Percentiles rank a stretch among this genome's conserved stretches.
These are phyloP conservation scores for Plebejus argus DNA, from an alignment of 2,888 invertebrate species.

Conservation along the genomic window DNA sequence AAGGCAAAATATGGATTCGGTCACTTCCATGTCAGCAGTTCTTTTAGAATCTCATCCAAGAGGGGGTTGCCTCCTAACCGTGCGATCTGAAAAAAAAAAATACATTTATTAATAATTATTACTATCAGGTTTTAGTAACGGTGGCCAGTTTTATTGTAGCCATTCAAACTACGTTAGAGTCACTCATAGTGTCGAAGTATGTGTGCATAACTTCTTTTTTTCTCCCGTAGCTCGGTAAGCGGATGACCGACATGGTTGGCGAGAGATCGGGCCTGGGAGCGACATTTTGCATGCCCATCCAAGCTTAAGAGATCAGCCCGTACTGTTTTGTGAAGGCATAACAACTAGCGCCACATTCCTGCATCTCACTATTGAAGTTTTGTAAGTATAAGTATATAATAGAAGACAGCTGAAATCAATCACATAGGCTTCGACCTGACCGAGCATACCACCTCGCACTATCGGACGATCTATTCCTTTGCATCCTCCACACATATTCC, in stretches of 20 bases:
- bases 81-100: constrained; percentile 1
- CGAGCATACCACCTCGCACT: neutral
- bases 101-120: too few species aligned
- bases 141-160: too few species aligned
- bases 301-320: neutral
- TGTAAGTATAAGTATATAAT: too few species aligned
- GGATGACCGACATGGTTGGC: too few species aligned
- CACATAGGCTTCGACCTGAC: neutral
- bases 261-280: too few species aligned
- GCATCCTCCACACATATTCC: too few species aligned
- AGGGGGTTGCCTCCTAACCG: constrained; percentile 19
- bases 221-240: neutral
- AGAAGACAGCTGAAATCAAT: neutral
- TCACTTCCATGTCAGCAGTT: constrained; percentile 7
- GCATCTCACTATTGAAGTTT: too few species aligned
- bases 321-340: too few species aligned
- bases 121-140: too few species aligned
- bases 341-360: too few species aligned
- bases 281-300: neutral
- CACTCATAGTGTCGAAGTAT: too few species aligned
- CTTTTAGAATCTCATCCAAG: neutral
- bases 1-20: neutral
- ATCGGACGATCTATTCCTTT: neutral
- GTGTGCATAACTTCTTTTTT: neutral
- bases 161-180: too few species aligned